Evolutionary conservation across 2,797 vertebrate species (phyloP), one percentile per base, ranked within the genome.

Genomic region (Pseudomugil tenellus): DNA sequence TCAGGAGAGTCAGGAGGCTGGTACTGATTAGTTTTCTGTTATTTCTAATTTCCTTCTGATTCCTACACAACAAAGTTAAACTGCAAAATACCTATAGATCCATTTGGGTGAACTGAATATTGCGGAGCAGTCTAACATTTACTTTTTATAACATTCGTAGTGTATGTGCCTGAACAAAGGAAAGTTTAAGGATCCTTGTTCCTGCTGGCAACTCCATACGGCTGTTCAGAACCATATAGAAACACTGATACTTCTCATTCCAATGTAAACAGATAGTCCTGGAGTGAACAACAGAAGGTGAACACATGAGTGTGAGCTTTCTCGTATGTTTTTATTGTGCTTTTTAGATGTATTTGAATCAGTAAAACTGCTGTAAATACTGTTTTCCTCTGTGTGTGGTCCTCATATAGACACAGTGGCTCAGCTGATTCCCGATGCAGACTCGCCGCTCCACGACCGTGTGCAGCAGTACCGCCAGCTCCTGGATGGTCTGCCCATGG

Each of bases 401-500:
- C 28, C 17, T 71, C 29, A 68, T 0, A 0, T 92, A 99, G 97
- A 99, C 58, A 93, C 96, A 0, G 91, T 98, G 85, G 91, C 94
- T 17, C 94, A 94, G 93, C 91, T 99, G 91, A 95, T 98, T 80
- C 97, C 98, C 0, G 96, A 98, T 51, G 91, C 87, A 0, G 96
- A 95, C 60, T 97, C 94, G 62, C 90, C 92, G 3, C 93, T 96
- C 77, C 93, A 96, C 19, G 91, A 94, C 0, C 94, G 96, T 1
- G 97, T 98, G 84, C 92, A 97, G 89, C 98, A 99, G 92, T 99
- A 99, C 90, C 95, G 96, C 7, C 96, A 97, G 82, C 94, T 98
- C 37, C 93, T 99, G 90, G 98, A 99, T 17, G 96, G 94, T 0
- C 93, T 99, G 63, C 98, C 98, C 77, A 99, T 99, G 97, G 98